A percentile compares a stretch with the other conserved stretches of the same genome.
Conservation (phyloP, 1,140 invertebrate genomes). For the Drosophila athabasca region DNA sequence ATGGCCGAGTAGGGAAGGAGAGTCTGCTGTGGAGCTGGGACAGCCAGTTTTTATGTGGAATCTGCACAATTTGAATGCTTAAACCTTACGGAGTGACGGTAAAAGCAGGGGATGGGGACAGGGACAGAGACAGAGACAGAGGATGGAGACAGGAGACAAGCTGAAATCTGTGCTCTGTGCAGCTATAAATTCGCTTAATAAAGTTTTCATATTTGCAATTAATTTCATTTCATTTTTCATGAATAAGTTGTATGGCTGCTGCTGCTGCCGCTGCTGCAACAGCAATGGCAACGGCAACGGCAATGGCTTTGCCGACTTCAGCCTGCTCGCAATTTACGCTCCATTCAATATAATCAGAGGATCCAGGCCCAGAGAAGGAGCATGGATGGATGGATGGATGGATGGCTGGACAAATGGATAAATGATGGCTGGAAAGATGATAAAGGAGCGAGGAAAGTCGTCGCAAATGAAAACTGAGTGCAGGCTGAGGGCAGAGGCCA, state of each 20-base stretch:
- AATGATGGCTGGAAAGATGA: slow-evolving; percentile 1
- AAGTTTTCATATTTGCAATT: slow-evolving; percentile 76
- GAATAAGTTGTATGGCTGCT: slow-evolving; percentile 60
- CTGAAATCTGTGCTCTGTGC: slow-evolving; percentile 15
- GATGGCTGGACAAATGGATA: slow-evolving; percentile 1
- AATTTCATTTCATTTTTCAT: slow-evolving; percentile 73
- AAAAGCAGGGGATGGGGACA: no score
- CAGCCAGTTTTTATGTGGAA: slow-evolving; percentile 28
- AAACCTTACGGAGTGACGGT: background rate
- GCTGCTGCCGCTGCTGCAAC: background rate
- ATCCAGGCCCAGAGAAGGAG: background rate
- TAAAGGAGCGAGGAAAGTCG: background rate
- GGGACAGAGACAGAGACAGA: background rate
- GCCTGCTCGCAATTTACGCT: slow-evolving; percentile 63
- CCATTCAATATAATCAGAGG: slow-evolving; percentile 70
- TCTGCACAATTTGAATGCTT: slow-evolving; percentile 21
- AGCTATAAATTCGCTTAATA: slow-evolving; percentile 72
- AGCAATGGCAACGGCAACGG: slow-evolving; percentile 4
- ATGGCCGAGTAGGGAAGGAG: background rate
- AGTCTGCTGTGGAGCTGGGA: background rate
- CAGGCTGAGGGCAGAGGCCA: background rate
- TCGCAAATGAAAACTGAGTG: slow-evolving; percentile 2
- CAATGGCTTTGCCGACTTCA: slow-evolving; percentile 40
- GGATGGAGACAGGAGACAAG: background rate
- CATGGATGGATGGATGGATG: slow-evolving; percentile 17